phyloP scores from a whole-genome alignment of 2,113 vertebrate genomes.

The Caracal caracal region DNA sequence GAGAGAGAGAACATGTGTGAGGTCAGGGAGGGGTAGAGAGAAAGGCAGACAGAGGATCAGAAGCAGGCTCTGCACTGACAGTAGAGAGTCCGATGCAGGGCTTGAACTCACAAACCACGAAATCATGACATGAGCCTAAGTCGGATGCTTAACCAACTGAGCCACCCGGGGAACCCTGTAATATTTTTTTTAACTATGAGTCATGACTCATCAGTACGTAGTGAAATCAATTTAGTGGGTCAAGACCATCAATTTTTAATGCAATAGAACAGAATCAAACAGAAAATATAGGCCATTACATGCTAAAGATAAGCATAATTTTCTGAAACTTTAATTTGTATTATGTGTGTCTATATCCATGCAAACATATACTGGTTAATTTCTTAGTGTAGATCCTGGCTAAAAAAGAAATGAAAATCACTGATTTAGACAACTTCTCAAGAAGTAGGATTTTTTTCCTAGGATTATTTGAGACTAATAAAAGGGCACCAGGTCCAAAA shows the following conservation, averaged over 20 bases:
- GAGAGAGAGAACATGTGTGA: too few species aligned
- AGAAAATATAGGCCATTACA: neutral
- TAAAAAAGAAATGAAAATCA: neutral
- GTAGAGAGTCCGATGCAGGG: too few species aligned
- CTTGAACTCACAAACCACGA: too few species aligned
- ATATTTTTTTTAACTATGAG: neutral
- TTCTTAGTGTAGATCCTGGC: neutral
- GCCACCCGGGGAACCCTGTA: too few species aligned
- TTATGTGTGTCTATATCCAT: neutral
- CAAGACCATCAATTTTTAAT: neutral
- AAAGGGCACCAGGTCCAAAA: neutral
- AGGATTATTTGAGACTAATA: neutral
- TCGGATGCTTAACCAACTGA: too few species aligned
- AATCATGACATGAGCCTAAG: too few species aligned
- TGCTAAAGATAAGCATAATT: neutral
- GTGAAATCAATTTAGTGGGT: slow-evolving; percentile 7
- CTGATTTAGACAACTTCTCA: neutral
- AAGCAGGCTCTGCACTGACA: too few species aligned
- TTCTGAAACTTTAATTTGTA: neutral
- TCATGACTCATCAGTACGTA: neutral
- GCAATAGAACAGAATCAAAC: neutral
- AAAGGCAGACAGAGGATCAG: too few species aligned
- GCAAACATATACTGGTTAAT: neutral
- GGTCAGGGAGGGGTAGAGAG: too few species aligned
- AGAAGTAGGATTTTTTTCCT: neutral